Percentiles rank a stretch among this genome's conserved stretches.
Conservation (phyloP, 1,140 invertebrate species). For the Drosophila pseudoobscura region DNA sequence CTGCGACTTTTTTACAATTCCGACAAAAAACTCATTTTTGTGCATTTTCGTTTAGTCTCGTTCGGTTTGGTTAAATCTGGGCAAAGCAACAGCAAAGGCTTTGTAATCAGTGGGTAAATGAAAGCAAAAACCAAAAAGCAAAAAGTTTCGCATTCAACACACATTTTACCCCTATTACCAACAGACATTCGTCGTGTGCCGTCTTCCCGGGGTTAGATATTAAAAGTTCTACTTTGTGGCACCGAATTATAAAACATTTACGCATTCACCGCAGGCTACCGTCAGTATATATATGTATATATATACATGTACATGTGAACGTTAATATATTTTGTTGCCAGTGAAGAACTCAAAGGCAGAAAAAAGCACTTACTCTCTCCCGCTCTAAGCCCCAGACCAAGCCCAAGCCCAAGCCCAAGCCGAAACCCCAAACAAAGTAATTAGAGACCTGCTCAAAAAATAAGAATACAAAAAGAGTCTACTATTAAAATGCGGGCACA, state of each 20-base stretch:
- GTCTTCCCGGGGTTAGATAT: constrained; percentile 45
- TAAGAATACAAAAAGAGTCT: constrained; percentile 43
- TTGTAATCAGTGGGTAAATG: constrained; percentile 21
- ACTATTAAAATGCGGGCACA: constrained; percentile 37
- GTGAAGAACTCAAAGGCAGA: constrained; percentile 31
- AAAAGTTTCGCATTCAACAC: constrained; percentile 9
- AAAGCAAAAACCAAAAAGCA: constrained; percentile 18
- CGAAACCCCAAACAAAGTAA: constrained; percentile 54
- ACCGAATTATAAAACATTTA: constrained; percentile 52
- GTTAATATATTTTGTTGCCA: constrained; percentile 10
- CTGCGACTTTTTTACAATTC: constrained; percentile 13
- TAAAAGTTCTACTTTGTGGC: constrained; percentile 60
- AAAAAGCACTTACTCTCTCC: constrained; percentile 52
- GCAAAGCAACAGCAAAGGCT: constrained; percentile 30
- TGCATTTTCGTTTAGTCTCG: background rate
- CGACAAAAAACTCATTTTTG: constrained; percentile 15
- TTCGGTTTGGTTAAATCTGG: constrained; percentile 13
- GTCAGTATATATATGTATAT: background rate
- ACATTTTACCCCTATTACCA: constrained; percentile 12
- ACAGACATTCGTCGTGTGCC: constrained; percentile 1
- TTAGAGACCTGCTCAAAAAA: constrained; percentile 56
- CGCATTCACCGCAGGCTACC: constrained; percentile 26
- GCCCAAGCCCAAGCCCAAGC: background rate
- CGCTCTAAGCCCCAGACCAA: no score
- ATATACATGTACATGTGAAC: background rate